Conservation (phyloP, 2,113 vertebrate genomes). For the Perca fluviatilis region DNA sequence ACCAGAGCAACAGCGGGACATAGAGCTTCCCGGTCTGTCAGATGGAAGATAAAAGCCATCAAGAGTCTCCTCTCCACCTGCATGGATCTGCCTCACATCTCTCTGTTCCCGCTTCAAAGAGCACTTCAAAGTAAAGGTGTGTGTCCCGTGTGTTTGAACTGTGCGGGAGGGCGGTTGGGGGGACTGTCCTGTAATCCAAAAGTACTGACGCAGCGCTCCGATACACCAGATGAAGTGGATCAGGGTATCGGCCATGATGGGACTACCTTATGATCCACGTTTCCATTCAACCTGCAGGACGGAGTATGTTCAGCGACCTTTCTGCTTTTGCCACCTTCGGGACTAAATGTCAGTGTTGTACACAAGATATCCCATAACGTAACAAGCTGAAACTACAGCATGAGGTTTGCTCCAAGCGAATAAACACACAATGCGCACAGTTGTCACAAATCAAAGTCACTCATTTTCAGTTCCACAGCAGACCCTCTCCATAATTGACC, state of each 20-base stretch:
- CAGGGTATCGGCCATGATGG: too few species aligned
- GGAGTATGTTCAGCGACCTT: neutral
- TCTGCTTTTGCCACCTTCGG: too few species aligned
- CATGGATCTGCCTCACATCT: slow-evolving; percentile 35
- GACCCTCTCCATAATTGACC: too few species aligned
- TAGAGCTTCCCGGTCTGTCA: slow-evolving; percentile 39
- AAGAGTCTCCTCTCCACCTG: slow-evolving; percentile 27
- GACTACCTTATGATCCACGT: neutral
- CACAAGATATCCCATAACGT: too few species aligned
- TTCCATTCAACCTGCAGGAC: neutral
- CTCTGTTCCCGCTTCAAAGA: slow-evolving; percentile 43
- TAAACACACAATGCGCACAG: too few species aligned
- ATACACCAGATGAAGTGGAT: neutral
- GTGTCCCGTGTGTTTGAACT: slow-evolving; percentile 32
- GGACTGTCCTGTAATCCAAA: neutral
- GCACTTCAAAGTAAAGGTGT: slow-evolving; percentile 52
- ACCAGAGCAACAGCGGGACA: slow-evolving; percentile 30
- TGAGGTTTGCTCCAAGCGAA: too few species aligned
- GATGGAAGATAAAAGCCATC: slow-evolving; percentile 44
- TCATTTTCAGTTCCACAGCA: too few species aligned
- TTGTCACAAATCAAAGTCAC: too few species aligned
- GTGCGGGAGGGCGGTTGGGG: neutral
- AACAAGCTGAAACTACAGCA: too few species aligned
- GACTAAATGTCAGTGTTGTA: too few species aligned
- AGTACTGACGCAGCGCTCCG: too few species aligned